Evolutionary conservation across 2,888 invertebrate genomes (phyloP), one percentile per base, ranked within the genome.

Genomic region (Rotaria socialis): DNA sequence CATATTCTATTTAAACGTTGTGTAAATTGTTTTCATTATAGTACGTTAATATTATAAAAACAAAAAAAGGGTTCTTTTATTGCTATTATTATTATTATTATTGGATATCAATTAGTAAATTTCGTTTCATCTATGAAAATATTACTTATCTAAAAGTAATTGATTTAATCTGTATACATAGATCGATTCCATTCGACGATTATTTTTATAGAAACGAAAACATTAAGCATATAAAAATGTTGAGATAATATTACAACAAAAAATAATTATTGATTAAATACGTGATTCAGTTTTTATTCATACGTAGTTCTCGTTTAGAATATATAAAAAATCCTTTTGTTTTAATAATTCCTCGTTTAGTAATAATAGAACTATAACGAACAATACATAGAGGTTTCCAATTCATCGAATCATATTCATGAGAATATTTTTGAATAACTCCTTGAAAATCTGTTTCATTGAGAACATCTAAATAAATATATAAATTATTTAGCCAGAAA

Each of bases 281-380:
- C 19, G 7, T 56, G 24, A 56, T 56, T 24, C 24, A 8, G 4
- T n/a, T 27, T 80, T n/a, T 47, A 47, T 43, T 47, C 80, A 80
- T 80, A 4, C 47, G 47, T 80, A 80, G 24, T 80, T 80, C 80
- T 43, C 80, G 43, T 47, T 80, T 80, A 3, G 80, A 47, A 80
- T 80, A 80, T 22, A 80, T 16, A n/a, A 80, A 43, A 47, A 47
- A 80, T 47, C 80, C 80, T 80, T 80, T 80, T 24, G 80, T 47
- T 80, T 80, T 80, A n/a, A 80, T 80, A 80, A 80, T 80, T 24
- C 80, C 80, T 47, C 80, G 80, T 47, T 80, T 80, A 14, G 47
- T 24, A n/a, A 80, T 80, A 14, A 80, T n/a, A 11, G 80, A 47
- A n/a, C 47, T 80, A 47, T 80, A 80, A 14, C 80, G 43, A n/a